Percentiles rank a stretch among this genome's conserved stretches.
Evolutionary conservation across 2,797 vertebrate genomes (phyloP).

Genomic region (Acrocephalus scirpaceus): DNA sequence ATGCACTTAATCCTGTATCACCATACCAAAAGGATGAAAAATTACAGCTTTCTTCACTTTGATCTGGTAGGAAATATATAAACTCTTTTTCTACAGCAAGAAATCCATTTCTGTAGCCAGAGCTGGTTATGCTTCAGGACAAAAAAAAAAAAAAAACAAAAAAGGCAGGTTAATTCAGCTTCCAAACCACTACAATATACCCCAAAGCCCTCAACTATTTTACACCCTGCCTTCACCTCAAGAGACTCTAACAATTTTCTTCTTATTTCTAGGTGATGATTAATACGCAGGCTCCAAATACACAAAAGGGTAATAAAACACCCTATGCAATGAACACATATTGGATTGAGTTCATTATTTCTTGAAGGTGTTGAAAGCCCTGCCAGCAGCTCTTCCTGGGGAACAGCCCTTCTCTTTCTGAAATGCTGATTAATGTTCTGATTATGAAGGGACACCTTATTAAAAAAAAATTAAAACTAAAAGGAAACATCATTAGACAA

Average conservation of each 20-base stretch:
- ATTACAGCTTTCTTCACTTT: conserved; percentile 11
- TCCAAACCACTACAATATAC: conserved; percentile 3
- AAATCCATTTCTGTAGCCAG: conserved; percentile 8
- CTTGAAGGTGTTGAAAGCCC: background rate
- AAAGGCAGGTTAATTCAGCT: conserved; percentile 21
- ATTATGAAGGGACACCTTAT: background rate
- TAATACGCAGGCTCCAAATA: conserved; percentile 32
- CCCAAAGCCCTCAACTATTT: conserved; percentile 25
- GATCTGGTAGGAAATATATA: conserved; percentile 19
- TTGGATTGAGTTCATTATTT: conserved; percentile 37
- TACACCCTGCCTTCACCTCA: conserved; percentile 30
- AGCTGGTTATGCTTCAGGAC: background rate
- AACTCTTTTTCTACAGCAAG: background rate
- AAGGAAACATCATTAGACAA: background rate
- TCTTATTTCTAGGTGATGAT: conserved; percentile 50
- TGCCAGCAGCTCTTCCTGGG: background rate
- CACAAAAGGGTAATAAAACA: conserved; percentile 37
- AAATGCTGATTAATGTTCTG: background rate
- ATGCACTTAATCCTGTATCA: conserved; percentile 14
- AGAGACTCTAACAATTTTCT: conserved; percentile 47
- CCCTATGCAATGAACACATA: background rate
- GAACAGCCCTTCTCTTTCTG: background rate
- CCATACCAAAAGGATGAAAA: conserved; percentile 22
- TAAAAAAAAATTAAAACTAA: background rate
- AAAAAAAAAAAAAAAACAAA: background rate